Percentiles rank a stretch among this genome's conserved stretches.
phyloP scores from a whole-genome alignment of 2,113 vertebrate species.

The Lycocorax pyrrhopterus region DNA sequence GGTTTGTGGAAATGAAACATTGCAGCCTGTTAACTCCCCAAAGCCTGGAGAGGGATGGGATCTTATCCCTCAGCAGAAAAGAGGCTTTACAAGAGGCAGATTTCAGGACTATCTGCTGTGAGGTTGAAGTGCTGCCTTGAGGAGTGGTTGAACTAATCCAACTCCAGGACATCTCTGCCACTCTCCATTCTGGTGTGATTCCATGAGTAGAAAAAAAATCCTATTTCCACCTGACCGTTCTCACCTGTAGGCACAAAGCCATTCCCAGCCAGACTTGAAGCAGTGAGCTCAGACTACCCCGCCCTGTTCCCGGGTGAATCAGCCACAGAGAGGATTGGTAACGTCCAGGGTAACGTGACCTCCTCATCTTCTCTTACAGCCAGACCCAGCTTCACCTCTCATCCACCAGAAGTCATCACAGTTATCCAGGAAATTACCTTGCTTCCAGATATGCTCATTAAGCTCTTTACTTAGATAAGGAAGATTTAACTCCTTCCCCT shows the following conservation, averaged over 20 bases:
- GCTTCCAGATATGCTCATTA: neutral
- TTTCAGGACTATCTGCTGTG: neutral
- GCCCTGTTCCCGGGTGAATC: neutral
- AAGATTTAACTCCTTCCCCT: neutral
- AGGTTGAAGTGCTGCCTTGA: neutral
- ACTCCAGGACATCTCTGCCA: neutral
- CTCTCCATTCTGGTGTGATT: neutral
- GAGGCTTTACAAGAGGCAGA: neutral
- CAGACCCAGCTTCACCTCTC: neutral
- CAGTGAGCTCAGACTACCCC: neutral
- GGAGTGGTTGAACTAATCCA: neutral
- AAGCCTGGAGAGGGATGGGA: neutral
- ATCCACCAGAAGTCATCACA: neutral
- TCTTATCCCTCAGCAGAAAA: neutral
- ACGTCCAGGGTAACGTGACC: neutral
- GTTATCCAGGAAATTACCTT: neutral
- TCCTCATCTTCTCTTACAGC: neutral
- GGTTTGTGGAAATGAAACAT: neutral
- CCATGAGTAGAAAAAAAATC: too few relatives aligned
- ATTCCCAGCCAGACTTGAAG: neutral
- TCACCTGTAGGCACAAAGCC: neutral
- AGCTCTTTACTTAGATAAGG: neutral
- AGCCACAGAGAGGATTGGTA: neutral
- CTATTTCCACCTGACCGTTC: rapidly evolving
- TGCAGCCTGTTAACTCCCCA: neutral